These are phyloP conservation scores for Eristalinus sepulchralis DNA, from an alignment of 2,888 invertebrate genomes.

Conservation along the genomic window DNA sequence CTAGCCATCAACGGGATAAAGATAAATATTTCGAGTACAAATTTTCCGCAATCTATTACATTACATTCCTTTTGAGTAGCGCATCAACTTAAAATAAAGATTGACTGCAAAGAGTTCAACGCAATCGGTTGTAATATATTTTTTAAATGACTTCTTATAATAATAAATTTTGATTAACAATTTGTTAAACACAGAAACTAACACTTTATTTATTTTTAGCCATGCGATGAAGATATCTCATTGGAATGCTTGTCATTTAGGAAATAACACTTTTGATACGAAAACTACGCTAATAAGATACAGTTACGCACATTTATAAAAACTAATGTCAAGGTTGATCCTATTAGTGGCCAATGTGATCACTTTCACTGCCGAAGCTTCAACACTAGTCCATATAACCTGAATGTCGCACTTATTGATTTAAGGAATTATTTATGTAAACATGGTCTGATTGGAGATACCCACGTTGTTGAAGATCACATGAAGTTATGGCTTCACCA, in stretches of 20 bases:
- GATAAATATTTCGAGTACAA: too few relatives aligned
- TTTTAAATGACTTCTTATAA: too few relatives aligned
- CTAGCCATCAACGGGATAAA: too few relatives aligned
- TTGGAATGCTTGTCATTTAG: background rate
- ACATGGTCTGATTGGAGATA: background rate
- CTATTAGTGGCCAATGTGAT: background rate
- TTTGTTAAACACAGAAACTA: too few relatives aligned
- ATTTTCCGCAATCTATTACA: too few relatives aligned
- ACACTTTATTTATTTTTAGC: background rate
- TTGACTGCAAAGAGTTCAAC: too few relatives aligned
- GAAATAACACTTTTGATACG: background rate
- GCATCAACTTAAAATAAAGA: too few relatives aligned
- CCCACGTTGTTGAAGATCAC: too few relatives aligned
- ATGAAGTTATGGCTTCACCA: too few relatives aligned
- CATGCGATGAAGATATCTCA: background rate
- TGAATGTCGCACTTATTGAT: background rate
- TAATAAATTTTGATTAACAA: too few relatives aligned
- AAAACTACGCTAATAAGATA: conserved; percentile 9
- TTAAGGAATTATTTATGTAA: background rate
- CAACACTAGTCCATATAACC: background rate
- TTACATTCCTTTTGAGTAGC: too few relatives aligned
- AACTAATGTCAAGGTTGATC: conserved; percentile 26
- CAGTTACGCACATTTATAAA: background rate
- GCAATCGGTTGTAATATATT: too few relatives aligned
- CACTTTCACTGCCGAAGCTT: conserved; percentile 4